phyloP scores from a whole-genome alignment of 2,113 vertebrate species.

The Macroglossus sobrinus region DNA sequence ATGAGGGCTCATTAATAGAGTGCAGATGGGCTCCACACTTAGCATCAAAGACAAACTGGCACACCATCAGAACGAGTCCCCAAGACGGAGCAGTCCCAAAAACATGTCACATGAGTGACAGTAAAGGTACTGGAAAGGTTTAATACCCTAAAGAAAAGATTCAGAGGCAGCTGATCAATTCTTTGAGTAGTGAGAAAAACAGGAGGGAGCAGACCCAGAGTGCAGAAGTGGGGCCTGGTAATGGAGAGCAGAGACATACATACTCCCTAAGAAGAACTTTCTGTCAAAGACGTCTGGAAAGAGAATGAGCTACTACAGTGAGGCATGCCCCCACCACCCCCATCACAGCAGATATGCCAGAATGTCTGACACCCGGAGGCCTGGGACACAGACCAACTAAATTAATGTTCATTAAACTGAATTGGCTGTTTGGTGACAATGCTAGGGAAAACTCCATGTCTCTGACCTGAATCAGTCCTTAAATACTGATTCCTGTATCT shows the following conservation, averaged over 20 bases:
- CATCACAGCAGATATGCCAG: not conserved
- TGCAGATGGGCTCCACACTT: not conserved
- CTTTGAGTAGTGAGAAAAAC: not conserved
- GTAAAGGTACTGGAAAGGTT: not conserved
- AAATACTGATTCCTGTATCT: not conserved
- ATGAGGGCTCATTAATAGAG: not conserved
- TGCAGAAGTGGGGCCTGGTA: not conserved
- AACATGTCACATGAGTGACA: not conserved
- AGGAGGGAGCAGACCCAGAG: not conserved
- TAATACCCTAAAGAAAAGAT: not conserved
- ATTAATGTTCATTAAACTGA: not conserved
- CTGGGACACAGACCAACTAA: not conserved
- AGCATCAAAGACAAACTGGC: not conserved
- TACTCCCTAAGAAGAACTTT: not conserved
- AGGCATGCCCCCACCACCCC: not conserved
- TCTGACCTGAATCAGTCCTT: not conserved
- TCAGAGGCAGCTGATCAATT: not conserved
- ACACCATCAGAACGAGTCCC: not conserved
- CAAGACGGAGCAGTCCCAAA: not conserved
- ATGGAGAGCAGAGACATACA: not conserved
- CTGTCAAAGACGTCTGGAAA: not conserved
- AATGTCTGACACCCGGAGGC: not conserved
- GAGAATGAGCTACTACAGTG: not conserved
- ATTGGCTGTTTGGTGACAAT: not conserved
- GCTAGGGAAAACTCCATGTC: not conserved